A percentile compares a stretch with the other conserved stretches of the same genome.
phyloP scores from a whole-genome alignment of 2,113 vertebrate species.

The Sinosuthora webbiana region DNA sequence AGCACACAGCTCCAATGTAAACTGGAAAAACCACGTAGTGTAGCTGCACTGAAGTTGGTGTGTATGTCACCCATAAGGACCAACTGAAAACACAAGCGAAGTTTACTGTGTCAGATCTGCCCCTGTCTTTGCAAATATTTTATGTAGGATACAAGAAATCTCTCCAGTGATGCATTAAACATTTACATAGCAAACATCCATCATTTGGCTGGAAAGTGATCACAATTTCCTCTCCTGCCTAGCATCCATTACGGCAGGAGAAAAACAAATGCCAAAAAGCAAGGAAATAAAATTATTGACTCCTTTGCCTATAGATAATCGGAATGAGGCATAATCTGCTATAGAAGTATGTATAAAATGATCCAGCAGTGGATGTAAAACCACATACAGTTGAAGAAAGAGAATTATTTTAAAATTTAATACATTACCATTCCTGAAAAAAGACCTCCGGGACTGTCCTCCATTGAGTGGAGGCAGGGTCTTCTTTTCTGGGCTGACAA shows the following conservation, averaged over 20 bases:
- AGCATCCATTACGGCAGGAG: neutral
- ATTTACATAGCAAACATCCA: neutral
- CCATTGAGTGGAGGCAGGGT: constrained; percentile 92
- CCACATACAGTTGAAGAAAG: neutral
- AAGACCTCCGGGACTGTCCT: constrained; percentile 88
- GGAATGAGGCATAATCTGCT: neutral
- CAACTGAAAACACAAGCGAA: neutral
- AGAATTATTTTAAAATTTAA: neutral
- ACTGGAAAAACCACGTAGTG: neutral
- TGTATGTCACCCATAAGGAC: neutral
- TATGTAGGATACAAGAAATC: neutral
- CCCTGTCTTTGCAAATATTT: neutral
- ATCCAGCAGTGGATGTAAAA: neutral
- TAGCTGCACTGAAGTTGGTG: neutral
- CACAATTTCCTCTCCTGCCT: neutral
- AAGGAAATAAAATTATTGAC: neutral
- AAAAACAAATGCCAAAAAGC: neutral
- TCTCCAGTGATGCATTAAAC: neutral
- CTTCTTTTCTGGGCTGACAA: constrained; percentile 96
- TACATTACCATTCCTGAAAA: constrained; percentile 92
- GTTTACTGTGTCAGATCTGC: neutral
- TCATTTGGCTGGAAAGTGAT: neutral
- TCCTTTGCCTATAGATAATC: neutral
- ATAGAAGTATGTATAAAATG: neutral
- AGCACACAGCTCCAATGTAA: neutral